Evolutionary conservation across 1,140 invertebrate species (phyloP), one percentile per base, ranked within the genome.

Genomic region (Cylas formicarius): DNA sequence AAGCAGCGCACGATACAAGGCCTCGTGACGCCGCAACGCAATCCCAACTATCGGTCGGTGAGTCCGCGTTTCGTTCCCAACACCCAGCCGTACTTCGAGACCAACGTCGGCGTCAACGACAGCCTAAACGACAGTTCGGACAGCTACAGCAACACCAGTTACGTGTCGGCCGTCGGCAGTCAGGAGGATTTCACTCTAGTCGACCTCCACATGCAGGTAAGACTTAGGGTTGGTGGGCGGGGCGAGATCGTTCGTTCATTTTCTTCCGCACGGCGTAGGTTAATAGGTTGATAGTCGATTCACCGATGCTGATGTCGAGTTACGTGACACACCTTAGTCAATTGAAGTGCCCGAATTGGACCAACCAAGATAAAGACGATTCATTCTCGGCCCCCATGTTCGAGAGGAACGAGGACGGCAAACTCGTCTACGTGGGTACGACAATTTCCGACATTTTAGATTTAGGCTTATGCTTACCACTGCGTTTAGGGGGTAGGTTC

Each of bases 201-300:
- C 0, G 93, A 97, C 73, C 70, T 97, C 4, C 89, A 95, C 57
- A 90, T 90, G 78, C 93, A 97, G 70, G 81, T 94, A 6, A 93
- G n/a, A n/a, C n/a, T n/a, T n/a, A n/a, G n/a, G n/a, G n/a, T n/a
- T n/a, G n/a, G n/a, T n/a, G n/a, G n/a, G n/a, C n/a, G n/a, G n/a
- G n/a, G n/a, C n/a, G n/a, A n/a, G n/a, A n/a, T n/a, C n/a, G n/a
- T n/a, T n/a, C n/a, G n/a, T n/a, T n/a, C n/a, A 95, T 62, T 86
- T 90, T 43, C 24, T 90, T 7, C 16, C 7, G 7, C 28, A 13
- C 28, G 57, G 89, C 90, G 77, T 91, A 97, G 70, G 81, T 93
- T 4, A 93, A 95, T 62, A 88, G 91, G 57, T 86, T 90, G 0
- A 96, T 97, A 44, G 82, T 90, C 14, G 86, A 90, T 52, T 96